Conservation (phyloP, 2,113 vertebrate species). For the Cranoglanis bouderius region DNA sequence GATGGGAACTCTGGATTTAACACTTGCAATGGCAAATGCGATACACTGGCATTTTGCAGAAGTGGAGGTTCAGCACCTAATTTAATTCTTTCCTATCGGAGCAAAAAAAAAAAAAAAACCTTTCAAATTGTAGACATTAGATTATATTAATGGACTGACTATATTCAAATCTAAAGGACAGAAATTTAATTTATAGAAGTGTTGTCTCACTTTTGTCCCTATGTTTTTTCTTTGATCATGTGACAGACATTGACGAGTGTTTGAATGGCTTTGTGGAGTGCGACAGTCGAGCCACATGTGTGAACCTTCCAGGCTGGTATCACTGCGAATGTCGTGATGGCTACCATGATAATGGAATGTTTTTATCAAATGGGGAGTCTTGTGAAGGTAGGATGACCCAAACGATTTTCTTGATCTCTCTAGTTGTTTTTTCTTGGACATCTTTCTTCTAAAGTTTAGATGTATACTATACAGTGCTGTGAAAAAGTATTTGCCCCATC, state of each 20-base stretch:
- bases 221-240: neutral
- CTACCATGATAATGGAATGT: constrained; percentile 98
- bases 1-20: neutral
- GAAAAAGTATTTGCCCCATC: no score
- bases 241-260: constrained; percentile 94
- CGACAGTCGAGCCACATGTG: constrained; percentile 92
- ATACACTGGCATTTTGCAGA: neutral
- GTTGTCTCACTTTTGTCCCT: neutral
- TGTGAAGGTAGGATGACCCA: constrained; percentile 85
- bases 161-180: neutral
- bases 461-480: neutral
- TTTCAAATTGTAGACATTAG: neutral
- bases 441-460: neutral
- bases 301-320: constrained; percentile 99
- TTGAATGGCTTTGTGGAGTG: constrained; percentile 94
- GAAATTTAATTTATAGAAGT: neutral
- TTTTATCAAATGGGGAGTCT: constrained; percentile 90
- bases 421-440: neutral
- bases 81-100: neutral
- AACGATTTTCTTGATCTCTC: neutral
- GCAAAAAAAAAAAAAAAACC: neutral
- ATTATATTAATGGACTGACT: neutral
- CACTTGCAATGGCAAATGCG: neutral
- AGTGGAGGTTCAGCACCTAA: neutral
- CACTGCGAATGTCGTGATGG: constrained; percentile 98